A percentile compares a stretch with the other conserved stretches of the same genome.
Evolutionary conservation across 2,797 vertebrate genomes (phyloP).

Genomic region (Hyperoplus lanceolatus): DNA sequence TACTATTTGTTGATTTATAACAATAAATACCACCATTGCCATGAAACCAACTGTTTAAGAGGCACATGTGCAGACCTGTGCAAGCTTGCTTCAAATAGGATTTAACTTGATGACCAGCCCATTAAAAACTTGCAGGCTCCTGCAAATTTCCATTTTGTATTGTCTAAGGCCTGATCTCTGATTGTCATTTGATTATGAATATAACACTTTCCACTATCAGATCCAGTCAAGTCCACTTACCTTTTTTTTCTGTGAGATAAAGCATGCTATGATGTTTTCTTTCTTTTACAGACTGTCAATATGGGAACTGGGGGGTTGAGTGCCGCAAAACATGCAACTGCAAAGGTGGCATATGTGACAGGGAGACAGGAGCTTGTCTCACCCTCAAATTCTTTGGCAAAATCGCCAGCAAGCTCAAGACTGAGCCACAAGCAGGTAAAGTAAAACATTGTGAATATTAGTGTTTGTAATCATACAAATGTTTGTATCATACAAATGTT

Average conservation of each 20-base stretch:
- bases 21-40: neutral
- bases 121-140: conserved; percentile 9
- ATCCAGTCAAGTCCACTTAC: neutral
- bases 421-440: conserved; percentile 87
- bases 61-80: conserved; percentile 2
- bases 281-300: conserved; percentile 89
- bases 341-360: conserved; percentile 93
- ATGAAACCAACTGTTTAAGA: neutral
- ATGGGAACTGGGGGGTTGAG: conserved; percentile 93
- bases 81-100: neutral
- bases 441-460: conserved; percentile 72
- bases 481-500: neutral
- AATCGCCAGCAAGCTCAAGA: conserved; percentile 84
- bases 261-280: conserved; percentile 1
- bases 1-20: neutral
- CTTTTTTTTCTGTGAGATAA: neutral
- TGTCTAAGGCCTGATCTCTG: neutral
- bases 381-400: conserved; percentile 93
- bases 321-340: conserved; percentile 94
- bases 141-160: conserved; percentile 14
- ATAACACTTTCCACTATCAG: neutral
- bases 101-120: conserved; percentile 7
- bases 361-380: conserved; percentile 93
- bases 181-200: neutral
- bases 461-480: neutral